Percentiles rank a stretch among this genome's conserved stretches.
phyloP scores from a whole-genome alignment of 2,113 vertebrate genomes.

The Pantherophis guttatus region DNA sequence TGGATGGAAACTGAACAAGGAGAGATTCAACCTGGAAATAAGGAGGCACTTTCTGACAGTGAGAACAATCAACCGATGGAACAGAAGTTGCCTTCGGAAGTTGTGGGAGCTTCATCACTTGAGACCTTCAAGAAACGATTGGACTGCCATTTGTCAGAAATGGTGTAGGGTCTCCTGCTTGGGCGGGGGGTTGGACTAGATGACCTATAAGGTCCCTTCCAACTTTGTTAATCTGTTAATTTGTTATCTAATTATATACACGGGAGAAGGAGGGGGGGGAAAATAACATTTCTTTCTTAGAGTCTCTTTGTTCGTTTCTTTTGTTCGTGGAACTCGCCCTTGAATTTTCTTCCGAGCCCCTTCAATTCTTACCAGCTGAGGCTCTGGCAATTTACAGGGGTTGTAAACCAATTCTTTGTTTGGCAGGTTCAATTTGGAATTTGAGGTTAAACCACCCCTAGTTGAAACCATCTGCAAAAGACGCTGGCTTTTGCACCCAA shows the following conservation, averaged over 20 bases:
- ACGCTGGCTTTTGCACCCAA: slow-evolving; percentile 34
- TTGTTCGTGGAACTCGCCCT: background rate
- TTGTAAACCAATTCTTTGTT: slow-evolving; percentile 5
- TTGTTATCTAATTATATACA: background rate
- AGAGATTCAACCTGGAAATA: too few species aligned
- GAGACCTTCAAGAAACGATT: too few species aligned
- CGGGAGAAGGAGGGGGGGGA: background rate
- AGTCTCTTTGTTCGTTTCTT: background rate
- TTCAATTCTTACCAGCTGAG: slow-evolving; percentile 42
- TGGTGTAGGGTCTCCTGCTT: too few species aligned
- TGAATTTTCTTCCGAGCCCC: background rate
- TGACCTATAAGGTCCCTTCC: too few species aligned
- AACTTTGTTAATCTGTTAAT: too few species aligned
- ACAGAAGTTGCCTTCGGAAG: too few species aligned
- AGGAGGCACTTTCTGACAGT: too few species aligned
- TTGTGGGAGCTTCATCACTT: too few species aligned
- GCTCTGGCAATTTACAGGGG: slow-evolving; percentile 29
- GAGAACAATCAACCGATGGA: too few species aligned
- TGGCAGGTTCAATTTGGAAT: slow-evolving; percentile 20
- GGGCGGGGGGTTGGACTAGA: too few species aligned
- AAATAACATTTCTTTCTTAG: background rate
- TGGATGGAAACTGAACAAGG: too few species aligned
- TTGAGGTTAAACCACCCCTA: slow-evolving; percentile 39
- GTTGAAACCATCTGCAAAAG: slow-evolving; percentile 24
- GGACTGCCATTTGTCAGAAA: too few species aligned